Conservation (phyloP, 2,113 vertebrate species). For the Odocoileus hemionus region DNA sequence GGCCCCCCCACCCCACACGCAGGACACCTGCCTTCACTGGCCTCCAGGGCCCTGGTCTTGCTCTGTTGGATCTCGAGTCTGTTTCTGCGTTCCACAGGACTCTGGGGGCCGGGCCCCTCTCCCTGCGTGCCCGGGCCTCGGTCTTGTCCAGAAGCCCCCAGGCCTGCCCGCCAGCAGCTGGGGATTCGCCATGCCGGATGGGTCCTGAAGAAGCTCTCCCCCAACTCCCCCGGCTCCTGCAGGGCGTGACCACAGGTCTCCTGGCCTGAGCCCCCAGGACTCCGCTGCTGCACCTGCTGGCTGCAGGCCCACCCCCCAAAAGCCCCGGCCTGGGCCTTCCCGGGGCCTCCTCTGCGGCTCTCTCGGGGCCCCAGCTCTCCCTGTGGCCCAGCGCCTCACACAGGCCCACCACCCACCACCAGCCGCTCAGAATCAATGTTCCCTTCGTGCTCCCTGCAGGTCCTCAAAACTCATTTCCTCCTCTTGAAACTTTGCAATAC, state of each 20-base stretch:
- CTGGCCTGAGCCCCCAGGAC: fast-evolving
- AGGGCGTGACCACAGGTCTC: fast-evolving
- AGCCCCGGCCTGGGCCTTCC: neutral
- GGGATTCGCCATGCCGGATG: neutral
- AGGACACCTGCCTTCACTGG: neutral
- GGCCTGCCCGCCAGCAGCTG: fast-evolving
- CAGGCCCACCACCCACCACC: neutral
- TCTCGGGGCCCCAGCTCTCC: no score
- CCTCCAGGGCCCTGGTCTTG: neutral
- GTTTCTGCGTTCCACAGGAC: fast-evolving
- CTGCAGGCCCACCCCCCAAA: neutral
- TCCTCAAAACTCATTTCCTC: neutral
- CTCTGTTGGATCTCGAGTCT: neutral
- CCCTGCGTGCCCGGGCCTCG: neutral
- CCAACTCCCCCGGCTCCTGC: fast-evolving
- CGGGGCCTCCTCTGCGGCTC: fast-evolving
- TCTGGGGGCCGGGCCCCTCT: fast-evolving
- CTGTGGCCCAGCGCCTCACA: fast-evolving
- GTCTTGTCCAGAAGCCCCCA: neutral
- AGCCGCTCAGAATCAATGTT: neutral
- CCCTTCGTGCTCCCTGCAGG: neutral
- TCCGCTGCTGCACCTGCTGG: neutral
- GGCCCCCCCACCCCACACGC: neutral
- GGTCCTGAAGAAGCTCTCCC: neutral
- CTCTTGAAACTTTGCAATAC: neutral